These are phyloP conservation scores for Oscheius sp. DNA, from an alignment of 2,888 invertebrate genomes.

Conservation along the genomic window DNA sequence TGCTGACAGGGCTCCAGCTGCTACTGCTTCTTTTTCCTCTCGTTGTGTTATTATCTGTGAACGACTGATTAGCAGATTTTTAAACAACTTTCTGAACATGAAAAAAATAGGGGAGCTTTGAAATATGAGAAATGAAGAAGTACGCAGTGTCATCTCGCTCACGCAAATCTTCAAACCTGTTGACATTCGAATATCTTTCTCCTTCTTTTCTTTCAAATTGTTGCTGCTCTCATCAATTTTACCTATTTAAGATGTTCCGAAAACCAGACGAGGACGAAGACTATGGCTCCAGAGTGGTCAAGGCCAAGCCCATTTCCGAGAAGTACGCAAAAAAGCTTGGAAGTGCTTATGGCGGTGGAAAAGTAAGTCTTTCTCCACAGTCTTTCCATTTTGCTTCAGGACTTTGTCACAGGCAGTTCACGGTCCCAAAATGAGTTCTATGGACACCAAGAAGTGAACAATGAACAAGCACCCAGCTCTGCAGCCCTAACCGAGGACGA, in stretches of 20 bases:
- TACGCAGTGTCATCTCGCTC: too few relatives aligned
- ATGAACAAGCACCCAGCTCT: neutral
- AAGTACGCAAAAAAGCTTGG: conserved; percentile 60
- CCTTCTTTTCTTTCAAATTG: neutral
- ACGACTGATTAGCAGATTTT: neutral
- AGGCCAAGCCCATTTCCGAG: conserved; percentile 62
- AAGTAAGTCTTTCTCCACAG: conserved; percentile 31
- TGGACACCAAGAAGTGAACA: conserved; percentile 42
- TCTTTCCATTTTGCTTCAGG: conserved; percentile 32
- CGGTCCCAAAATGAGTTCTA: conserved; percentile 62
- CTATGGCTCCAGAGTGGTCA: conserved; percentile 45
- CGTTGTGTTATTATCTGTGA: neutral
- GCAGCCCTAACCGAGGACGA: conserved; percentile 76
- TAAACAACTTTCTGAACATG: neutral
- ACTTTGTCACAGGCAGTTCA: conserved; percentile 52
- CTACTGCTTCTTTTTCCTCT: neutral
- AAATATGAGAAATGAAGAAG: too few relatives aligned
- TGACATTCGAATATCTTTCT: neutral
- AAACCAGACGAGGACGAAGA: conserved; percentile 60
- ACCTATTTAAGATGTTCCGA: conserved; percentile 52
- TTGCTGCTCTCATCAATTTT: neutral
- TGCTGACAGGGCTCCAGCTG: neutral
- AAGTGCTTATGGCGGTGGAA: conserved; percentile 46
- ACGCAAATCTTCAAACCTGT: too few relatives aligned
- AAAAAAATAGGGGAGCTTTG: neutral